phyloP scores from a whole-genome alignment of 2,797 vertebrate genomes.

The Falco rusticolus region DNA sequence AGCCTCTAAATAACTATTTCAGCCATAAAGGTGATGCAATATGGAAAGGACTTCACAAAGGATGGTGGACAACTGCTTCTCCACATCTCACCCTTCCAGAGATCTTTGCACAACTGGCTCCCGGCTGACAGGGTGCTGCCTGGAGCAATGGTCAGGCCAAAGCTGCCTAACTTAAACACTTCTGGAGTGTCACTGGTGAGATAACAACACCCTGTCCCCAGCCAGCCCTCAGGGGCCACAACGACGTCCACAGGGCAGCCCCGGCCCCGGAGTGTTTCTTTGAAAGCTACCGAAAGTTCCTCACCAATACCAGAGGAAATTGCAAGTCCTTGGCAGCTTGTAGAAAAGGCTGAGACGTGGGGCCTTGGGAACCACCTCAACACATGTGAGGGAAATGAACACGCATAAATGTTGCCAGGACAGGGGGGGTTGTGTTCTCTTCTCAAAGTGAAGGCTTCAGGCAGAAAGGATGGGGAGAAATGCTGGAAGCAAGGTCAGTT shows the following conservation, averaged over 20 bases:
- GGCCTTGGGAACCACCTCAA: not conserved
- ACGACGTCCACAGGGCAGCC: accelerated
- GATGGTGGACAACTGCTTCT: not conserved
- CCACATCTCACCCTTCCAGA: not conserved
- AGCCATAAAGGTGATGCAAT: not conserved
- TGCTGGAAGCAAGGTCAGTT: not conserved
- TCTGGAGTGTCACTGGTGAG: not conserved
- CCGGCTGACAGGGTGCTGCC: not conserved
- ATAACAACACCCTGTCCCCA: not conserved
- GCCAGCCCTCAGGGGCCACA: not conserved
- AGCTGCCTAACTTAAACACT: not conserved
- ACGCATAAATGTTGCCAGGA: not conserved
- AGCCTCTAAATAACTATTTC: not conserved
- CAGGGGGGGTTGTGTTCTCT: not conserved
- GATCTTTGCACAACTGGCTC: not conserved
- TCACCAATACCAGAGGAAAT: not conserved
- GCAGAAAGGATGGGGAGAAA: not conserved
- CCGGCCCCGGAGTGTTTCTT: not conserved
- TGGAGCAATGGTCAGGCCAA: not conserved
- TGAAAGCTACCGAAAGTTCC: not conserved
- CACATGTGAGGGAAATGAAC: not conserved
- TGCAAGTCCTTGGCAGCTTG: not conserved
- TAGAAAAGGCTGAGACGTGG: not conserved
- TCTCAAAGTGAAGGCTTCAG: not conserved
- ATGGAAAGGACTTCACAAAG: not conserved